These are phyloP conservation scores for Euglossa dilemma DNA, from an alignment of 1,140 invertebrate genomes.

Conservation along the genomic window DNA sequence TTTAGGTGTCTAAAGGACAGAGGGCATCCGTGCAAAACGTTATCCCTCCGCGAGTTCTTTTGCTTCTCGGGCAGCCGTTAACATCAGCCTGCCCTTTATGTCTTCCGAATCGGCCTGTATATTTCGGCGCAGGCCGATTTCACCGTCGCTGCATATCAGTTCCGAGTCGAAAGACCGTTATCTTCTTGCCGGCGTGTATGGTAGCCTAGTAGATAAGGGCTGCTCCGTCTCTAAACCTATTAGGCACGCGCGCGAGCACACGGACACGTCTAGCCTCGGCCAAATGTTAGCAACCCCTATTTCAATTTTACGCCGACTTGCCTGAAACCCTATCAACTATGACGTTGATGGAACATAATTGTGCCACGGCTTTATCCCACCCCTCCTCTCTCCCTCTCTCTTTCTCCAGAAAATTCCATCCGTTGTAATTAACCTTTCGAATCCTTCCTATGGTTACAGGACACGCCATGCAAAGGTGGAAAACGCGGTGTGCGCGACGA, in stretches of 20 bases:
- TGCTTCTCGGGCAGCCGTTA: background rate
- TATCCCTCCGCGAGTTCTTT: too few relatives aligned
- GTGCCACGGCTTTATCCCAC: conserved; percentile 19
- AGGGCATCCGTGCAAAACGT: too few relatives aligned
- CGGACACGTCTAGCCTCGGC: background rate
- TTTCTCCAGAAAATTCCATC: background rate
- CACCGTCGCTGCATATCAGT: conserved; percentile 25
- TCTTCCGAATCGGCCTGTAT: background rate
- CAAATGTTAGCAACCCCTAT: conserved; percentile 49
- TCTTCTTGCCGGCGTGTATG: conserved; percentile 42
- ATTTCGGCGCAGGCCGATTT: conserved; percentile 6
- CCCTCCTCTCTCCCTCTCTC: background rate
- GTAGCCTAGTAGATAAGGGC: conserved; percentile 48
- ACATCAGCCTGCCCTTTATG: background rate
- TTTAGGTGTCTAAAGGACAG: too few relatives aligned
- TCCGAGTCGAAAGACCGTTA: conserved; percentile 42
- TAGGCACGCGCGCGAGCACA: conserved; percentile 1
- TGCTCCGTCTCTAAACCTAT: conserved; percentile 25
- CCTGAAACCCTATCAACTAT: conserved; percentile 36
- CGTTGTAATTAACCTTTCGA: background rate
- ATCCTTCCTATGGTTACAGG: background rate
- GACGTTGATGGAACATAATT: conserved; percentile 37
- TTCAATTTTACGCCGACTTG: conserved; percentile 55
- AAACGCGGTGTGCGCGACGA: background rate
- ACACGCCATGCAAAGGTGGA: background rate